Conservation (phyloP, 2,888 invertebrate species). For the Drosophila mettleri region DNA sequence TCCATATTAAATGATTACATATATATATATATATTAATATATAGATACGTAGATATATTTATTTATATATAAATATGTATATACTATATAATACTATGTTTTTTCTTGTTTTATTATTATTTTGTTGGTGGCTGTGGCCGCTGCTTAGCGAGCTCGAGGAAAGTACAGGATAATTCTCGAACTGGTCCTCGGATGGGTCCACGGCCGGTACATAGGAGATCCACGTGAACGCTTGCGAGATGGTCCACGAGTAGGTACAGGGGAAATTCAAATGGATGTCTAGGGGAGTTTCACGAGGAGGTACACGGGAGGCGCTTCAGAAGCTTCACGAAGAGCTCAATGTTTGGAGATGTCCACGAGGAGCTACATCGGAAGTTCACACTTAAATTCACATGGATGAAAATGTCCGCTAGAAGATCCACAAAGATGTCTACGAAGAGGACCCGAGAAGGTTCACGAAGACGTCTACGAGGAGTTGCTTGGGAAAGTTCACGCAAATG, state of each 20-base stretch:
- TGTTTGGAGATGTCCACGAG: no score
- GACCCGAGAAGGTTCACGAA: not conserved
- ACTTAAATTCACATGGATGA: no score
- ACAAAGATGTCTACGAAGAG: not conserved
- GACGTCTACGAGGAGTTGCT: no score
- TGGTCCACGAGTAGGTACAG: no score
- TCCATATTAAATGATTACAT: not conserved
- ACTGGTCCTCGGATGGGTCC: no score
- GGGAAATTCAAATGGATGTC: no score
- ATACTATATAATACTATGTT: no score
- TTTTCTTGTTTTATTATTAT: not conserved
- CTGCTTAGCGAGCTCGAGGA: not conserved
- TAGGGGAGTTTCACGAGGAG: not conserved
- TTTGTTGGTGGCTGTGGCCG: not conserved
- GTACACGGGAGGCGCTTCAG: no score
- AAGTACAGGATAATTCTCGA: no score
- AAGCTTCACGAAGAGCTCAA: not conserved
- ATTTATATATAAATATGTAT: not conserved
- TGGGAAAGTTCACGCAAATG: not conserved
- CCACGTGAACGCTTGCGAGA: no score
- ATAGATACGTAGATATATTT: not conserved
- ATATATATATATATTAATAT: not conserved
- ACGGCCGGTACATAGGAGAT: not conserved
- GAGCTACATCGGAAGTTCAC: no score
- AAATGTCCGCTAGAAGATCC: no score